Base-by-base conservation (phyloP, 2,113 vertebrate genomes). In the Oreochromis tanganicae region DNA sequence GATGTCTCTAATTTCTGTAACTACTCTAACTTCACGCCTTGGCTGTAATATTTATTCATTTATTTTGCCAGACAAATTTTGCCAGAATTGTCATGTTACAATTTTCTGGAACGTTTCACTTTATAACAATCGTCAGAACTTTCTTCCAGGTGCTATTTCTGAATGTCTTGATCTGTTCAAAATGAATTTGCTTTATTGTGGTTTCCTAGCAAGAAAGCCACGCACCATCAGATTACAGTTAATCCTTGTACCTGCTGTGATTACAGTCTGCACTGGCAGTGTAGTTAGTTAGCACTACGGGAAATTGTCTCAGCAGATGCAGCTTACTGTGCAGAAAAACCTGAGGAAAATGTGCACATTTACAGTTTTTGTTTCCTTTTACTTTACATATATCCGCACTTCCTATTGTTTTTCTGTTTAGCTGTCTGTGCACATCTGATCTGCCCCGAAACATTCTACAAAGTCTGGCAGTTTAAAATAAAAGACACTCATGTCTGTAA, bases 211-310 rank as follows among this genome's bases (percentile, higher is more conserved):
- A 52, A 78, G 46, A 88, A 56, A 63, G 17, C 43, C 24, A n/a
- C 27, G 32, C 82, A 59, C 80, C 73, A 52, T 34, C 73, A 78
- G 73, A 81, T 41, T 66, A 83, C 86, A 81, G 63, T 79, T 75
- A 63, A 61, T 82, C 75, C 41, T 81, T 13, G 27, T 34, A 12
- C 38, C 80, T 85, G 85, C 55, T 85, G 87, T 73, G 85, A 85
- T 92, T 79, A 85, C 41, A 81, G 46, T 87, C 80, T 59, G 24
- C 73, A 50, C 29, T 48, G 73, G 9, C 82, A 75, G n/a, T 2
- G 38, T 27, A 57, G 46, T 80, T 46, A 83, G 86, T 85, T 80
- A 66, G 7, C 5, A 3, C 87, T 27, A 24, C 32, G 56, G 86
- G 71, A 83, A 78, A 52, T 32, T n/a, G 46, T 52, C 73, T 52